Evolutionary conservation across 2,113 vertebrate genomes (phyloP).

Genomic region (Colaptes auratus): DNA sequence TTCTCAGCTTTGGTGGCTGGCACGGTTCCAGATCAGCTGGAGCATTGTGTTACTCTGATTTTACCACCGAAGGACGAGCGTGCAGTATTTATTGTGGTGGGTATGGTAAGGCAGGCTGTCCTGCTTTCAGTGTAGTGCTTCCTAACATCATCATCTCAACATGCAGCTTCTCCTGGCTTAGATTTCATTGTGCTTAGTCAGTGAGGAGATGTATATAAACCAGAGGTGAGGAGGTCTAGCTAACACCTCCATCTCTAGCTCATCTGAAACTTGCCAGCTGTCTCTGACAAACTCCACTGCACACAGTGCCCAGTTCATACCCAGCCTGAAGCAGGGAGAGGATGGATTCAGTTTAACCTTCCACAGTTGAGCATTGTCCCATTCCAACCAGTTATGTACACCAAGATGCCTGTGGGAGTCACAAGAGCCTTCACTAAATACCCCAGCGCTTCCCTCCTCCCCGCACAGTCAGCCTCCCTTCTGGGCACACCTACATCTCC

Average conservation of each 20-base stretch:
- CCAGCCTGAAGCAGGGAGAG: neutral
- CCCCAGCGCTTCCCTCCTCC: neutral
- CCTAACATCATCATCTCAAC: neutral
- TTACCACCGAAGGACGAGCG: neutral
- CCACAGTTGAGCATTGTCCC: neutral
- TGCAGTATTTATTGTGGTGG: neutral
- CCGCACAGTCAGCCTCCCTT: neutral
- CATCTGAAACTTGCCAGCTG: neutral
- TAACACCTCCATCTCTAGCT: neutral
- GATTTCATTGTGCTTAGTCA: neutral
- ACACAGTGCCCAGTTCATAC: fast-evolving
- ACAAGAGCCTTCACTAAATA: neutral
- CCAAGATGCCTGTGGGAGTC: neutral
- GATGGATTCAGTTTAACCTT: neutral
- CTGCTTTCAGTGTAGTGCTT: neutral
- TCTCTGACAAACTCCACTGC: neutral
- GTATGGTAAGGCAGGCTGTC: neutral
- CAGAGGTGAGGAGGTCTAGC: neutral
- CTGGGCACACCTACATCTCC: neutral
- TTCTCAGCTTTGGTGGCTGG: neutral
- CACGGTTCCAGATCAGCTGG: neutral
- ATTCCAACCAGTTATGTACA: neutral
- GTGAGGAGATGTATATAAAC: neutral
- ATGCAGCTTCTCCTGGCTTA: neutral
- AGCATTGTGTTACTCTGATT: neutral